Conservation (phyloP, 2,113 vertebrate species). For the Crocuta crocuta region DNA sequence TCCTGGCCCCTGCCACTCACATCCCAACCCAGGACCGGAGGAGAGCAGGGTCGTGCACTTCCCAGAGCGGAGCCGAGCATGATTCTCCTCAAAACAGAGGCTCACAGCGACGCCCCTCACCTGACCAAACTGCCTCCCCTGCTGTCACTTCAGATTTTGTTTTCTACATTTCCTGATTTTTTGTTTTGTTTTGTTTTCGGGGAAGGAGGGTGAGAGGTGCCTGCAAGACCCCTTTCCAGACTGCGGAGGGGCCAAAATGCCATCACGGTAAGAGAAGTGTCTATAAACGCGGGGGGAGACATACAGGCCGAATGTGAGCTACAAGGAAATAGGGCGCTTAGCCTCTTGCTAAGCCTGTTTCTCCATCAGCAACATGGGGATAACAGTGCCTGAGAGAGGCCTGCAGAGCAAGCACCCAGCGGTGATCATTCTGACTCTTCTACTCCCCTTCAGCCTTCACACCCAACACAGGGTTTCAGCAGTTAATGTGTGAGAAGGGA, state of each 20-base stretch:
- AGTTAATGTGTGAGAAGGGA: not conserved
- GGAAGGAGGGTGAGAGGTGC: constrained; percentile 48
- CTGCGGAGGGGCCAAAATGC: constrained; percentile 19
- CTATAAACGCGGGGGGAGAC: constrained; percentile 11
- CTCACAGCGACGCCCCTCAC: not conserved
- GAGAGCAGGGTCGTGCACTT: not conserved
- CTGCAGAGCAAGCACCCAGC: not conserved
- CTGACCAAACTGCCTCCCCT: not conserved
- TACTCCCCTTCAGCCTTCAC: not conserved
- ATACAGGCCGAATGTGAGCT: constrained; percentile 64
- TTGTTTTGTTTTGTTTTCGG: not conserved
- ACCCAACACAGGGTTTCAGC: not conserved
- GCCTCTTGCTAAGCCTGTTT: not conserved
- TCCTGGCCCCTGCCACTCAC: constrained; percentile 40
- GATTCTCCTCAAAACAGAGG: not conserved
- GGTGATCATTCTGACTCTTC: not conserved
- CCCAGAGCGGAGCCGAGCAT: not conserved
- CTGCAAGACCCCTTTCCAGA: constrained; percentile 62
- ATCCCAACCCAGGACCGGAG: not conserved
- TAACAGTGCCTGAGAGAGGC: not conserved
- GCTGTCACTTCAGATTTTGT: no score
- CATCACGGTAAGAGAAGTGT: constrained; percentile 25
- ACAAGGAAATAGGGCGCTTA: constrained; percentile 10
- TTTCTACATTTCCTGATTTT: constrained; percentile 39
- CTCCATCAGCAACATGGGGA: not conserved